Base-by-base conservation (phyloP, 2,797 vertebrate genomes). In the Clarias laeviceps region DNA sequence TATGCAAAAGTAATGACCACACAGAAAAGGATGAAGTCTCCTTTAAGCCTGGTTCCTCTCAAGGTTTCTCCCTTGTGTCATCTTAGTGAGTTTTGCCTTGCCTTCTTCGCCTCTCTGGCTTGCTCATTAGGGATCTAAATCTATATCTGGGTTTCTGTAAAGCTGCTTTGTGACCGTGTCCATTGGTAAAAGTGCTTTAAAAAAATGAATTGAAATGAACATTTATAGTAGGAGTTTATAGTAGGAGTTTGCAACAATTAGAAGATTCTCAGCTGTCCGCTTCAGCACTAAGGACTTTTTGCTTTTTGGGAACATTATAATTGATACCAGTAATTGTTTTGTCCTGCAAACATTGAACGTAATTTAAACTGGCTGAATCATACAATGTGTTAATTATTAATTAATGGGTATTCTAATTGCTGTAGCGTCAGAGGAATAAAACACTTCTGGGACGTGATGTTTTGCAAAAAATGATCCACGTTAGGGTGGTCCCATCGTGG, bases 121-220 rank as follows among this genome's bases (percentile, higher is more conserved):
- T 29, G 29, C 78, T 65, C 61, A 29, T 65, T 80, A 65, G 62
- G n/a, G 78, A 80, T 80, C n/a, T 50, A 50, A 65, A 80, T 65
- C 40, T 80, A 20, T 80, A 66, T 80, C 24, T 45, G n/a, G 18
- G 37, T 80, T 80, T 29, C 61, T 64, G 34, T 79, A 20, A 64
- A 80, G 37, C 61, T 50, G 61, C n/a, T 65, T 20, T 65, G n/a
- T 64, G n/a, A 5, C 6, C 20, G 6, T 29, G 61, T 65, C 61
- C n/a, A 20, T 65, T 65, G 61, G 40, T 50, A 79, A 80, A 50
- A 80, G 18, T 11, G 4, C 2, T 20, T 7, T 29, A 50, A 50
- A 20, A 80, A 78, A 65, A 3, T 27, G 59, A 27, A 50, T 29
- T 12, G 61, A 80, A 66, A 20, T 2, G 9, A 66, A 32, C 15